Percentiles rank a stretch among this genome's conserved stretches.
These are phyloP conservation scores for Palloptera scutellata DNA, from an alignment of 2,888 invertebrate genomes.

Conservation along the genomic window DNA sequence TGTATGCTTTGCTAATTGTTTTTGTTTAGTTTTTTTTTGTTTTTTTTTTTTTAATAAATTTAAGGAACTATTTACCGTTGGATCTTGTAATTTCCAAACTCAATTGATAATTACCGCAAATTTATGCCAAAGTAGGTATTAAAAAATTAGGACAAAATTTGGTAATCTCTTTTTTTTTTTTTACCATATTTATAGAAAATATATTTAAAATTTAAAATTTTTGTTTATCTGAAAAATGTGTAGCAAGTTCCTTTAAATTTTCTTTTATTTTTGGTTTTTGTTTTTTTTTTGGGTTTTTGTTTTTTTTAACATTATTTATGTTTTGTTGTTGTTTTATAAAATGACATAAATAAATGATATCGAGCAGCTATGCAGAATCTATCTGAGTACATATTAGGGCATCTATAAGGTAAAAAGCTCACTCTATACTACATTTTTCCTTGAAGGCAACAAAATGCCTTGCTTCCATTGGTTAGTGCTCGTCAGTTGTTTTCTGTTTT, in stretches of 20 bases:
- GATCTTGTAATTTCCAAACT: slow-evolving; percentile 49
- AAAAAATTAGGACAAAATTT: slow-evolving; percentile 12
- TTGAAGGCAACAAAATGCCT: too few relatives aligned
- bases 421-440: too few relatives aligned
- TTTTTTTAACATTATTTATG: background rate
- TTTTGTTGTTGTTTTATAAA: slow-evolving; percentile 9
- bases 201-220: slow-evolving; percentile 25
- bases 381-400: too few relatives aligned
- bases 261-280: slow-evolving; percentile 15
- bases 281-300: background rate
- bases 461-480: too few relatives aligned
- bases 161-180: slow-evolving; percentile 20
- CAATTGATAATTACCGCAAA: slow-evolving; percentile 12
- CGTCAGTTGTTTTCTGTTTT: too few relatives aligned
- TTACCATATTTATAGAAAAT: background rate
- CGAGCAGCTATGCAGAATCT: too few relatives aligned
- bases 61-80: slow-evolving; percentile 62
- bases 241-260: slow-evolving; percentile 14
- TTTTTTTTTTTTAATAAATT: slow-evolving; percentile 44
- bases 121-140: slow-evolving; percentile 31
- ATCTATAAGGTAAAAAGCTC: too few relatives aligned
- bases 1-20: too few relatives aligned
- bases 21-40: too few relatives aligned
- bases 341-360: too few relatives aligned
- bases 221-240: slow-evolving; percentile 32